These are phyloP conservation scores for Colossoma macropomum DNA, from an alignment of 2,113 vertebrate genomes.

Conservation along the genomic window DNA sequence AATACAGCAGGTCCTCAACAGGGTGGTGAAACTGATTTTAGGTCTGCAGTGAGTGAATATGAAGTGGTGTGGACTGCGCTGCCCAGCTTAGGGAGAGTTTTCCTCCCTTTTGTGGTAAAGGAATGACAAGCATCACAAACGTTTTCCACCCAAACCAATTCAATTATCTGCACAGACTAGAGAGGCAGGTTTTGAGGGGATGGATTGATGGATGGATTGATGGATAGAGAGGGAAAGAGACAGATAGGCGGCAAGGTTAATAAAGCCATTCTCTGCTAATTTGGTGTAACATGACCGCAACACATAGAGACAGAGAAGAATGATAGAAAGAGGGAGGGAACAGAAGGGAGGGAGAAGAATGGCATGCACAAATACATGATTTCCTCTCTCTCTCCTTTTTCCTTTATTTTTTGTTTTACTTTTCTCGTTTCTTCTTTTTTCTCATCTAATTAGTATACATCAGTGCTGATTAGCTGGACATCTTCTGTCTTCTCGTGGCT, in stretches of 20 bases:
- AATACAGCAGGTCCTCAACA: not conserved
- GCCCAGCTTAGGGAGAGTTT: not conserved
- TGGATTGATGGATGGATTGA: too few species aligned
- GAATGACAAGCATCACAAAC: conserved; percentile 45
- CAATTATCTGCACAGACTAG: conserved; percentile 4
- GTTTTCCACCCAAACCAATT: conserved; percentile 18
- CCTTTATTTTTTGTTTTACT: not conserved
- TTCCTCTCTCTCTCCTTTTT: not conserved
- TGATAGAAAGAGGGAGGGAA: not conserved
- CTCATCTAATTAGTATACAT: not conserved
- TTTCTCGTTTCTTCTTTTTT: not conserved
- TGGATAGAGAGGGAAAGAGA: not conserved
- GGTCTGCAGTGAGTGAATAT: not conserved
- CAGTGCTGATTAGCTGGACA: conserved; percentile 4
- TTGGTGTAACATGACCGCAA: not conserved
- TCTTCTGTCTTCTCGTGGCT: not conserved
- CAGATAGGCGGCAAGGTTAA: conserved; percentile 3
- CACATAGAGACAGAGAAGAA: not conserved
- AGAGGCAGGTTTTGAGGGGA: not conserved
- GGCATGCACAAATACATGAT: not conserved
- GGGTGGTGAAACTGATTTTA: not conserved
- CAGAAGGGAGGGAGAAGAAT: not conserved
- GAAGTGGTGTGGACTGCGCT: not conserved
- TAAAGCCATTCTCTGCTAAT: conserved; percentile 24
- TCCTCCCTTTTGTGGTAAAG: conserved; percentile 35